Conservation (phyloP, 53 echinoderm and acorn worm species). For the Crossaster papposus region DNA sequence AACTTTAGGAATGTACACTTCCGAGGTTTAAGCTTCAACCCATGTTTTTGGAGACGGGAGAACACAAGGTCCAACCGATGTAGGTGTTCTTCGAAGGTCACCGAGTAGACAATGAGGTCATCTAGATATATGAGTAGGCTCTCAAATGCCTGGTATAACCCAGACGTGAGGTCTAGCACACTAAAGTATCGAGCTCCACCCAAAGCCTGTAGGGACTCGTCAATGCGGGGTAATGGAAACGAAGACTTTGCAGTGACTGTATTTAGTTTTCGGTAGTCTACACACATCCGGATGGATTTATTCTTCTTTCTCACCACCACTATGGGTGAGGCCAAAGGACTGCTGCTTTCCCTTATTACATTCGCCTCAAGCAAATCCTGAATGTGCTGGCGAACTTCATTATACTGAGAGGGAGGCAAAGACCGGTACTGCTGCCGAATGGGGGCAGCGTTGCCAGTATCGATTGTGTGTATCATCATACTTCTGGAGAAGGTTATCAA, state of each 20-base stretch:
- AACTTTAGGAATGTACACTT: conserved; percentile 49
- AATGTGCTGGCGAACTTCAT: conserved; percentile 14
- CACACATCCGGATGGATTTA: conserved; percentile 1
- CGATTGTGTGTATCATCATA: conserved; percentile 9
- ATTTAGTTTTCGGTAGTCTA: conserved; percentile 23
- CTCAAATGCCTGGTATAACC: conserved; percentile 15
- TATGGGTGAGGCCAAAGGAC: conserved; percentile 24
- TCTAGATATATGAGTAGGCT: conserved; percentile 28
- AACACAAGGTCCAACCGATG: neutral
- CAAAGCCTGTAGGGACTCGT: too few relatives aligned
- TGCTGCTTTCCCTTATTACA: conserved; percentile 3
- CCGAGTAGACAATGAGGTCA: conserved; percentile 39
- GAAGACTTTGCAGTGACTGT: neutral
- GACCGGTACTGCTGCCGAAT: conserved; percentile 24
- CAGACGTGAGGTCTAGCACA: neutral
- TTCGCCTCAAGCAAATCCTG: conserved; percentile 3
- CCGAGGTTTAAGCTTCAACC: conserved; percentile 50
- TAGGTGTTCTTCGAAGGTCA: conserved; percentile 18
- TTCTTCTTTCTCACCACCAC: conserved; percentile 20
- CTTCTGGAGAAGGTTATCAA: neutral
- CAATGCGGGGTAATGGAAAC: conserved; percentile 14
- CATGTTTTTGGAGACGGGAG: too few relatives aligned
- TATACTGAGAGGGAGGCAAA: conserved; percentile 13
- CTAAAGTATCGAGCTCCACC: neutral
- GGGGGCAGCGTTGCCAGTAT: neutral